A percentile compares a stretch with the other conserved stretches of the same genome.
phyloP scores from a whole-genome alignment of 2,888 invertebrate genomes.

The Chymomyza amoena region DNA sequence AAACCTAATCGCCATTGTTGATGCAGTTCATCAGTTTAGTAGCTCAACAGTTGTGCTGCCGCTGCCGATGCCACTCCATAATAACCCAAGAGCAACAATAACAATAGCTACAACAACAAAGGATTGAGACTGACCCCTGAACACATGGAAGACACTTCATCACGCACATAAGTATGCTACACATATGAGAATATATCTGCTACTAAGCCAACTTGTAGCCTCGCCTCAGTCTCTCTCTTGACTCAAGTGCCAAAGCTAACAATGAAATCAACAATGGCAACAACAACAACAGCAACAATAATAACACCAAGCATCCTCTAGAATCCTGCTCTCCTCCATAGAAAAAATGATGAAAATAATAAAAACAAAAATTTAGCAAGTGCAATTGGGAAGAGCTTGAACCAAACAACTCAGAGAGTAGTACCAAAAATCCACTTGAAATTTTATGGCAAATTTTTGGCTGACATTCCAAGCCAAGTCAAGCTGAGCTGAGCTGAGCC shows the following conservation, averaged over 20 bases:
- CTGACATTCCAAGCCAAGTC: neutral
- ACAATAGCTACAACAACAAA: neutral
- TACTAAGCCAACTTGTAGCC: slow-evolving; percentile 4
- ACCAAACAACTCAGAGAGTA: neutral
- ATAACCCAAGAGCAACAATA: neutral
- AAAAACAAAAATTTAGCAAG: slow-evolving; percentile 10
- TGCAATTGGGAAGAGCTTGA: slow-evolving; percentile 13
- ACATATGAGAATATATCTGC: neutral
- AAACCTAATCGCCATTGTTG: neutral
- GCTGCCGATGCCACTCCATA: neutral
- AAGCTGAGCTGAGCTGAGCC: neutral
- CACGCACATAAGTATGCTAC: neutral
- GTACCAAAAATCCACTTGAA: slow-evolving; percentile 3
- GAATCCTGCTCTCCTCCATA: neutral
- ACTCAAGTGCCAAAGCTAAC: neutral
- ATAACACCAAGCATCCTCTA: neutral
- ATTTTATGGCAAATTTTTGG: slow-evolving; percentile 2
- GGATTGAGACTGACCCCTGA: neutral
- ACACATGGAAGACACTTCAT: neutral
- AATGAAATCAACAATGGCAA: slow-evolving; percentile 42
- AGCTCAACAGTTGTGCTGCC: neutral
- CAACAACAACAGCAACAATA: neutral
- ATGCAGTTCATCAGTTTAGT: neutral
- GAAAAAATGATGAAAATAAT: slow-evolving; percentile 4
- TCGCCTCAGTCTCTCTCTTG: neutral